Conservation (phyloP, 2,888 invertebrate genomes). For the Sycophila texana region DNA sequence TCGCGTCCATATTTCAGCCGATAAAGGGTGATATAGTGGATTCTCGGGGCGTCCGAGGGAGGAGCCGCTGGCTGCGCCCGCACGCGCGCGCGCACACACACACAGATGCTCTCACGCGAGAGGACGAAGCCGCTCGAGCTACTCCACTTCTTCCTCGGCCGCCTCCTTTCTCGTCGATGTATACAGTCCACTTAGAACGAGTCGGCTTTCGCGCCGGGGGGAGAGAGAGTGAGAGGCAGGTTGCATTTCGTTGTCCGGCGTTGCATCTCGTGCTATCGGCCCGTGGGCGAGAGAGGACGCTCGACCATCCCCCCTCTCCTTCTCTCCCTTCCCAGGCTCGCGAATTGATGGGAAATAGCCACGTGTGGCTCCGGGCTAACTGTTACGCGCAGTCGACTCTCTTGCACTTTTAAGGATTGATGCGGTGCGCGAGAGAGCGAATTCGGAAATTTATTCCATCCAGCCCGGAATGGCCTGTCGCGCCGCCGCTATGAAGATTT, state of each 20-base stretch:
- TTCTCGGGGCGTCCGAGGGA: slow-evolving; percentile 53
- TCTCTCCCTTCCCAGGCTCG: too few species aligned
- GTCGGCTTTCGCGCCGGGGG: not conserved
- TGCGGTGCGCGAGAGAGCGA: slow-evolving; percentile 8
- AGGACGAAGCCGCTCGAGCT: not conserved
- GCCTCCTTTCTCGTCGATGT: not conserved
- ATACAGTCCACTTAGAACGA: slow-evolving; percentile 16
- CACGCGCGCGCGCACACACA: too few species aligned
- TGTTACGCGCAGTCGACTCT: not conserved
- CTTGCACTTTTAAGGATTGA: slow-evolving; percentile 14
- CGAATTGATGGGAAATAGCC: not conserved
- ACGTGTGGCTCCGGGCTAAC: slow-evolving; percentile 1
- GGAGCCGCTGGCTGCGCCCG: slow-evolving; percentile 44
- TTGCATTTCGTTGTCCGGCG: slow-evolving; percentile 9
- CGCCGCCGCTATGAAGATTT: slow-evolving; percentile 6
- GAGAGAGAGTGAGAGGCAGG: not conserved
- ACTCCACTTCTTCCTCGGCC: not conserved
- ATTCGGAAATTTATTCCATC: slow-evolving; percentile 39
- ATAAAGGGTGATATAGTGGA: slow-evolving; percentile 65
- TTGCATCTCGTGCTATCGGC: slow-evolving; percentile 5
- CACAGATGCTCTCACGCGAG: slow-evolving; percentile 10
- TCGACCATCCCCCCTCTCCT: not conserved
- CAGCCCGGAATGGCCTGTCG: slow-evolving; percentile 3
- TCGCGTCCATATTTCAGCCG: slow-evolving; percentile 64
- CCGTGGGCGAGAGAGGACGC: not conserved